Conservation (phyloP, 2,888 invertebrate genomes). For the Choreutis nemorana region DNA sequence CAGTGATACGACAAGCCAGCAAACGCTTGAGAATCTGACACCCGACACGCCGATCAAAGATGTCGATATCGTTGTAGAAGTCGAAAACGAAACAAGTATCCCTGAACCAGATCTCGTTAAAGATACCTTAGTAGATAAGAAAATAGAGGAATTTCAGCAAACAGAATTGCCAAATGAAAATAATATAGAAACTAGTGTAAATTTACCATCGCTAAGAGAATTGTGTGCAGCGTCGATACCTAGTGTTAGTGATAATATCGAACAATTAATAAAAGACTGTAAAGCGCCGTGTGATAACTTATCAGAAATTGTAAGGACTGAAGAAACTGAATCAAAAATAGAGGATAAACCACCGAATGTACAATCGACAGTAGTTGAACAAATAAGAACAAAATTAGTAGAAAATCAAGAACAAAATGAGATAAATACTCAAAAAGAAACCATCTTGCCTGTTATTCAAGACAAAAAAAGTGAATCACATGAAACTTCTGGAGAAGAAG, state of each 20-base stretch:
- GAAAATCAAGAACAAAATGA: too few relatives aligned
- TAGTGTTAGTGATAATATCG: slow-evolving; percentile 46
- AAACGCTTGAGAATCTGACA: slow-evolving; percentile 49
- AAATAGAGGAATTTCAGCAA: slow-evolving; percentile 19
- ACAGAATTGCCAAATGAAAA: slow-evolving; percentile 45
- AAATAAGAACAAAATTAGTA: too few relatives aligned
- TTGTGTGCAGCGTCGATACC: slow-evolving; percentile 46
- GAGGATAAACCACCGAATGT: slow-evolving; percentile 16
- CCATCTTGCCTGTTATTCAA: too few relatives aligned
- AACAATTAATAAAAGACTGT: slow-evolving; percentile 54
- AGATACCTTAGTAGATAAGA: slow-evolving; percentile 19
- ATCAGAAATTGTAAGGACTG: slow-evolving; percentile 35
- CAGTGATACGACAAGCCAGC: slow-evolving; percentile 47
- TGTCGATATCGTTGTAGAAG: slow-evolving; percentile 16
- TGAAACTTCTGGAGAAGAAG: too few relatives aligned
- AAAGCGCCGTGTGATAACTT: slow-evolving; percentile 49
- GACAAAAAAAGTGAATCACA: too few relatives aligned
- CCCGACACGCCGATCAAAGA: slow-evolving; percentile 52
- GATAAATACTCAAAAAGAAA: too few relatives aligned
- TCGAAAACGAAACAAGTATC: slow-evolving; percentile 14
- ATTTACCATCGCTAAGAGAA: slow-evolving; percentile 47
- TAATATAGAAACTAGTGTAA: slow-evolving; percentile 37
- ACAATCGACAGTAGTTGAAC: background rate
- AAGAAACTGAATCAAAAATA: slow-evolving; percentile 51
- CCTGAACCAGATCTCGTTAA: slow-evolving; percentile 14